Base-by-base conservation (phyloP, 2,113 vertebrate genomes). In the Syngnathus floridae region DNA sequence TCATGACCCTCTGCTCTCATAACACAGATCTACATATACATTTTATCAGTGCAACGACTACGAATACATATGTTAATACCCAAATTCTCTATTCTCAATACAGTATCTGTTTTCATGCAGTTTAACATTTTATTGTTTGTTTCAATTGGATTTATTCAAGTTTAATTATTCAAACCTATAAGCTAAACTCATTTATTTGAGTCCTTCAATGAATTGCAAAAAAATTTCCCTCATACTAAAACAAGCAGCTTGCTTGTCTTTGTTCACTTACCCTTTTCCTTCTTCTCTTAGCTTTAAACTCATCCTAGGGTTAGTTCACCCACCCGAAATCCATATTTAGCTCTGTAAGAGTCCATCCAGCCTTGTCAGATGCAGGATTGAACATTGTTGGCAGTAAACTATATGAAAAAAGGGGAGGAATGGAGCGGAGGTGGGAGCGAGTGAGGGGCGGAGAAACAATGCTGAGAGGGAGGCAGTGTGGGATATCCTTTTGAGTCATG, bases 401-500 rank as follows among this genome's bases (percentile, higher is more conserved):
- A 59, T 70, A 12, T 54, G 63, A 72, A 40, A 80, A 69, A 46
- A 77, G 66, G 68, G 62, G 69, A 74, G 54, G 54, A 56, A 56
- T 35, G 0, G 16, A 22, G 65, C 21, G 9, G 49, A 31, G 37
- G 35, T 41, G 62, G 38, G 48, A 60, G 72, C 55, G 54, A 60
- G 35, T 56, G 48, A 57, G 43, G 63, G 38, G 48, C 36, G 68
- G 55, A 46, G 49, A 36, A 51, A 43, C 17, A 45, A 48, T 66
- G 56, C 21, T 52, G 37, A 26, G 41, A 37, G 57, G 66, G 62
- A 70, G 69, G 68, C 71, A 66, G 76, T 10, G 71, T 80, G 84
- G 86, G 84, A 82, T 77, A 83, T 83, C 83, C 86, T 80, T 78
- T 62, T 84, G 84, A 84, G 74, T 88, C 84, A 88, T 85, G 84